Percentiles rank a stretch among this genome's conserved stretches.
phyloP scores from a whole-genome alignment of 2,888 invertebrate genomes.

The Sesamia inferens region DNA sequence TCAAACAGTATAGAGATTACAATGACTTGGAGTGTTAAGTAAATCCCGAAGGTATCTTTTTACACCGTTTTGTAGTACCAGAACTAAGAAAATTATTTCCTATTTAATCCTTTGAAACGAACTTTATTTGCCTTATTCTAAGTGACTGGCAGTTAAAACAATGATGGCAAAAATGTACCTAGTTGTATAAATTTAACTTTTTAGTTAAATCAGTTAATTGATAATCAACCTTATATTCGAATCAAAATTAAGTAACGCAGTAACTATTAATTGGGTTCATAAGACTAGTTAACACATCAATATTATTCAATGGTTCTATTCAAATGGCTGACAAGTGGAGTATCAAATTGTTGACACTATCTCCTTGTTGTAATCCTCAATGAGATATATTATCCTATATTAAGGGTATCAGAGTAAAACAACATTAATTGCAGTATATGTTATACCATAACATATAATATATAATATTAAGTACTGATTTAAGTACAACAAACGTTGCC shows the following conservation, averaged over 20 bases:
- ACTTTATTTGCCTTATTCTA: no score
- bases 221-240: background rate
- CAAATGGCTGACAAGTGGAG: conserved; percentile 49
- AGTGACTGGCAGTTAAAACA: background rate
- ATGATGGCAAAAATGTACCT: background rate
- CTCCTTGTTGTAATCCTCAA: conserved; percentile 43
- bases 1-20: no score
- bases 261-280: conserved; percentile 35
- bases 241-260: conserved; percentile 19
- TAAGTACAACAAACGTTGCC: conserved; percentile 33
- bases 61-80: no score
- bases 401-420: background rate
- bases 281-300: conserved; percentile 47
- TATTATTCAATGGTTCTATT: conserved; percentile 45
- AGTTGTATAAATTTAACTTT: background rate
- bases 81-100: no score
- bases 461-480: background rate
- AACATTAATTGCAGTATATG: background rate
- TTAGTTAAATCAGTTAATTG: background rate
- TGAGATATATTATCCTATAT: conserved; percentile 46
- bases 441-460: conserved; percentile 18
- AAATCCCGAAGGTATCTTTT: no score
- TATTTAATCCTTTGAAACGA: no score
- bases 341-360: conserved; percentile 53
- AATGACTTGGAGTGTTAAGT: no score